Evolutionary conservation across 2,113 vertebrate species (phyloP).

Genomic region (Oplegnathus fasciatus): DNA sequence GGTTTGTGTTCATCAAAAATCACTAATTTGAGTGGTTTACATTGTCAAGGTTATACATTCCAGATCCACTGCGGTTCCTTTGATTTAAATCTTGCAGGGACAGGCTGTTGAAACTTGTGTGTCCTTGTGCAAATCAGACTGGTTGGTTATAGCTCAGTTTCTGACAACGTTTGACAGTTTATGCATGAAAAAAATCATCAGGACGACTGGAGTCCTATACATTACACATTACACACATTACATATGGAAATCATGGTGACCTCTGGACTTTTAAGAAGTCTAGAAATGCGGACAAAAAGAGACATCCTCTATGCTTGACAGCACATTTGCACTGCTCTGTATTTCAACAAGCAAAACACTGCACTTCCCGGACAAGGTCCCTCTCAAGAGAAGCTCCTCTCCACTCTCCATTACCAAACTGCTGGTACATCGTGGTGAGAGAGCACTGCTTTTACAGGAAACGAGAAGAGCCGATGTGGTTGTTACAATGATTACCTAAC

Average conservation of each 20-base stretch:
- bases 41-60: background rate
- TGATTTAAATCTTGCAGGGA: background rate
- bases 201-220: background rate
- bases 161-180: background rate
- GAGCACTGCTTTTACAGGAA: constrained; percentile 17
- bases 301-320: background rate
- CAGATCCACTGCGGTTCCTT: background rate
- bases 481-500: constrained; percentile 7
- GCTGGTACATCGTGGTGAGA: background rate
- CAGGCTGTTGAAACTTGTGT: background rate
- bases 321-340: constrained; percentile 22
- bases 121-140: background rate
- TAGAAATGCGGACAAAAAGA: background rate
- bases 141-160: too few relatives aligned
- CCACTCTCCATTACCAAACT: constrained; percentile 33
- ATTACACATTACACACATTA: background rate
- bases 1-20: background rate
- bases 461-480: constrained; percentile 19
- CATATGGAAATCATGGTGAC: background rate
- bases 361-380: constrained; percentile 22
- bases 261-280: background rate
- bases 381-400: constrained; percentile 36
- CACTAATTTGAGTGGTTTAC: background rate
- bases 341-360: constrained; percentile 27
- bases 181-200: background rate